These are phyloP conservation scores for Cotesia glomerata DNA, from an alignment of 1,140 invertebrate species.

Conservation along the genomic window DNA sequence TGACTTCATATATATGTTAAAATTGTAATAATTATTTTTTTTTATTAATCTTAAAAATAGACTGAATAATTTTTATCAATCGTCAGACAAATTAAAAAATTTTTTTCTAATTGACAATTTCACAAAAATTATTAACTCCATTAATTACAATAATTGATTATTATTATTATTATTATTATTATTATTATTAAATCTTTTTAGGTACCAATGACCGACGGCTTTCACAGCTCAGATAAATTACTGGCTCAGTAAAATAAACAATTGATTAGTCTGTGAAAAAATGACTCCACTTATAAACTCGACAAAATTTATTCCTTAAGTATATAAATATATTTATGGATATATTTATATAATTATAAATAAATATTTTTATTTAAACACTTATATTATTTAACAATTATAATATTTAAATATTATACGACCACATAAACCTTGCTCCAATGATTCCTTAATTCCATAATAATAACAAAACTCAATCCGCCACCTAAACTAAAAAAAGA, in stretches of 20 bases:
- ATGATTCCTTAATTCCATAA: constrained; percentile 44
- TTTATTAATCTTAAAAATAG: background rate
- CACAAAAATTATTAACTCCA: background rate
- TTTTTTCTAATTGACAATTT: background rate
- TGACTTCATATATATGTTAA: background rate
- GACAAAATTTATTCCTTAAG: background rate
- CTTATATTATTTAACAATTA: constrained; percentile 13
- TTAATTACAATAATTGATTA: background rate
- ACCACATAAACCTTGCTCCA: constrained; percentile 64
- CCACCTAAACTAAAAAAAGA: constrained; percentile 13
- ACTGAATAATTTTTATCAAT: too few relatives aligned
- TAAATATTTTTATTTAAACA: constrained; percentile 12
- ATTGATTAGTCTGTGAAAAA: constrained; percentile 55
- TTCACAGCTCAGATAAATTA: constrained; percentile 62
- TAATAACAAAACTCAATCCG: constrained; percentile 8
- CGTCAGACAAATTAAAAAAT: too few relatives aligned
- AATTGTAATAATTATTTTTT: background rate
- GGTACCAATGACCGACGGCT: constrained; percentile 31
- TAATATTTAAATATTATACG: constrained; percentile 51
- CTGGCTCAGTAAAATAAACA: constrained; percentile 58
- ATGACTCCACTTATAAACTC: background rate
- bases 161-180: constrained; percentile 2
- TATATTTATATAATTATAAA: constrained; percentile 29
- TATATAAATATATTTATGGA: constrained; percentile 10
- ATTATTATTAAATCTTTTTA: constrained; percentile 16